phyloP scores from a whole-genome alignment of 2,797 vertebrate species.

The Poliocrania exsul region DNA sequence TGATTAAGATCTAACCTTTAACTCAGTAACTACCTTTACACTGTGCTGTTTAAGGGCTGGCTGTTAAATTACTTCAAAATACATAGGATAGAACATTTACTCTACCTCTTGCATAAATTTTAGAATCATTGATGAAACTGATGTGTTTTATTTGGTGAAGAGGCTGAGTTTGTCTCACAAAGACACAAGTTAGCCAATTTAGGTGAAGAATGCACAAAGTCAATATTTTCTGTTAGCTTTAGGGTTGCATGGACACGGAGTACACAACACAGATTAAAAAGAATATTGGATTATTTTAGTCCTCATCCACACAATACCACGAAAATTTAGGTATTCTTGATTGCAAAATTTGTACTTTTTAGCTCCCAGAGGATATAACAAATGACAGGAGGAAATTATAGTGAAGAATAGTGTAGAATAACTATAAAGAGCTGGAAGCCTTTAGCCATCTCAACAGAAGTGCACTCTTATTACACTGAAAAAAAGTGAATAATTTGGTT shows the following conservation, averaged over 20 bases:
- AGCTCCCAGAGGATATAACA: not conserved
- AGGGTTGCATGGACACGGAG: not conserved
- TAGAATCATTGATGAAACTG: not conserved
- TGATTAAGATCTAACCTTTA: not conserved
- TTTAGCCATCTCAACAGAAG: not conserved
- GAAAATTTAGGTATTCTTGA: not conserved
- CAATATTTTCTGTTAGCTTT: not conserved
- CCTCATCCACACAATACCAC: not conserved
- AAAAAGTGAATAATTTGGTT: constrained; percentile 16
- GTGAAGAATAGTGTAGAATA: not conserved
- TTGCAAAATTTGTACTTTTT: not conserved
- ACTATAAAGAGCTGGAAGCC: not conserved
- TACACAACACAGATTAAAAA: not conserved
- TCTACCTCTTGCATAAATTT: not conserved
- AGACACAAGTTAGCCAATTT: not conserved
- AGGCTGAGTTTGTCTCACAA: constrained; percentile 19
- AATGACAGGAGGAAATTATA: not conserved
- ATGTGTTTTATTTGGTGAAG: not conserved
- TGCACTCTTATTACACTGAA: not conserved
- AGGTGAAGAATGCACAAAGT: not conserved
- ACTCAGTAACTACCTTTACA: not conserved
- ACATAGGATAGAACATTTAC: not conserved
- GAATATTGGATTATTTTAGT: not conserved
- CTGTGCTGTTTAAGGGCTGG: not conserved
- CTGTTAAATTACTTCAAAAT: not conserved